Evolutionary conservation across 1,140 invertebrate species (phyloP).

Genomic region (Heliconius congener): DNA sequence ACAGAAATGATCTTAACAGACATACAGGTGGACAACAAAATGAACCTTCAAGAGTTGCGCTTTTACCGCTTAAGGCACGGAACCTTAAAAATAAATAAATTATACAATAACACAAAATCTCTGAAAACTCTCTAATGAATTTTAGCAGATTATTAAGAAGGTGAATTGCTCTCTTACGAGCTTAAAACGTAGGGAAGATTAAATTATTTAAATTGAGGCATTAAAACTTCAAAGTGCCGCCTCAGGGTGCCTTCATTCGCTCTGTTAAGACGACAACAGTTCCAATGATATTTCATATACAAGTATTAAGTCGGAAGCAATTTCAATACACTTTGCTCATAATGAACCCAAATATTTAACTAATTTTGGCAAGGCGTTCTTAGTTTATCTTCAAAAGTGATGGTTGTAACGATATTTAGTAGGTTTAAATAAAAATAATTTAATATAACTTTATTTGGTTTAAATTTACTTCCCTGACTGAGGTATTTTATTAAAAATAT

Average conservation of each 20-base stretch:
- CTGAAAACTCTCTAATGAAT: constrained; percentile 35
- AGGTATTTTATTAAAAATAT: too few relatives aligned
- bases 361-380: neutral
- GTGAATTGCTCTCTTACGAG: constrained; percentile 39
- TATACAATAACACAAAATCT: constrained; percentile 9
- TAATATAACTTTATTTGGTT: too few relatives aligned
- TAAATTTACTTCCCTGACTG: too few relatives aligned
- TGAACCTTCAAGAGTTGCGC: too few relatives aligned
- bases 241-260: constrained; percentile 26
- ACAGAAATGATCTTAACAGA: too few relatives aligned
- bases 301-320: neutral
- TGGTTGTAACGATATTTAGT: neutral
- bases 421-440: too few relatives aligned
- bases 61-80: too few relatives aligned
- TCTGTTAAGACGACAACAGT: constrained; percentile 23
- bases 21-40: too few relatives aligned
- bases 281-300: constrained; percentile 14
- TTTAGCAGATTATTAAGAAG: constrained; percentile 36
- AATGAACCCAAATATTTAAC: neutral
- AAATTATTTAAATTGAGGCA: constrained; percentile 54
- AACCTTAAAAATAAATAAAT: too few relatives aligned
- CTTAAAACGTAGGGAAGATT: constrained; percentile 43
- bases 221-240: constrained; percentile 50
- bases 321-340: neutral
- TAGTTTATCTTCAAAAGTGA: neutral